Percentiles rank a stretch among this genome's conserved stretches.
Conservation (phyloP, 2,888 invertebrate species). For the Brachypalpus laphriformis region DNA sequence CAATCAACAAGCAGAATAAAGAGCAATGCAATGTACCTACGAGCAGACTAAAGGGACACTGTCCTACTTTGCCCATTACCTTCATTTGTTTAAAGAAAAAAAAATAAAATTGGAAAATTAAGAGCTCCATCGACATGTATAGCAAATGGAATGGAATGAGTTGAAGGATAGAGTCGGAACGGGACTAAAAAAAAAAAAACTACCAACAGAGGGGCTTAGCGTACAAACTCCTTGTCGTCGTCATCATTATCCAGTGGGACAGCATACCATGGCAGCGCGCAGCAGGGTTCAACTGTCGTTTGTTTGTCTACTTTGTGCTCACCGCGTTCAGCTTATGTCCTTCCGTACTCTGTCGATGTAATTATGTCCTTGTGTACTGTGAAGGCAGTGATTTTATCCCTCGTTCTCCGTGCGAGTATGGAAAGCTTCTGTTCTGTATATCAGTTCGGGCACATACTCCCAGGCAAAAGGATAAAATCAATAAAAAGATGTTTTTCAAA, state of each 20-base stretch:
- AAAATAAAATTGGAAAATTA: conserved; percentile 30
- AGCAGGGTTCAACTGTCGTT: background rate
- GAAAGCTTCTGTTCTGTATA: background rate
- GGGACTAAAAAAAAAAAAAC: conserved; percentile 6
- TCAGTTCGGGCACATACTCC: background rate
- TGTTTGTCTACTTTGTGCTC: background rate
- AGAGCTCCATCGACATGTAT: conserved; percentile 29
- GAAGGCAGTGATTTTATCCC: background rate
- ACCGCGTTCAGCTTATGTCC: background rate
- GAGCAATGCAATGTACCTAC: background rate
- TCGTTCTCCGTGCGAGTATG: background rate
- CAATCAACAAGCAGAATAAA: background rate
- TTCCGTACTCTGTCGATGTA: background rate
- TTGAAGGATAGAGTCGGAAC: conserved; percentile 28
- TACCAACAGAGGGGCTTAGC: background rate
- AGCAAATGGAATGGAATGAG: conserved; percentile 32
- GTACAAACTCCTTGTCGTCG: background rate
- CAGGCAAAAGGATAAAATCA: background rate
- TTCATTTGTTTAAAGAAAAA: background rate
- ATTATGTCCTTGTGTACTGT: background rate
- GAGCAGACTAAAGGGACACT: background rate
- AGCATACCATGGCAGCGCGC: background rate
- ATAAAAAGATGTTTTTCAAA: no score
- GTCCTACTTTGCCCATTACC: conserved; percentile 38
- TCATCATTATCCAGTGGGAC: background rate